phyloP scores from a whole-genome alignment of 2,113 vertebrate genomes.

The Rynchops niger region DNA sequence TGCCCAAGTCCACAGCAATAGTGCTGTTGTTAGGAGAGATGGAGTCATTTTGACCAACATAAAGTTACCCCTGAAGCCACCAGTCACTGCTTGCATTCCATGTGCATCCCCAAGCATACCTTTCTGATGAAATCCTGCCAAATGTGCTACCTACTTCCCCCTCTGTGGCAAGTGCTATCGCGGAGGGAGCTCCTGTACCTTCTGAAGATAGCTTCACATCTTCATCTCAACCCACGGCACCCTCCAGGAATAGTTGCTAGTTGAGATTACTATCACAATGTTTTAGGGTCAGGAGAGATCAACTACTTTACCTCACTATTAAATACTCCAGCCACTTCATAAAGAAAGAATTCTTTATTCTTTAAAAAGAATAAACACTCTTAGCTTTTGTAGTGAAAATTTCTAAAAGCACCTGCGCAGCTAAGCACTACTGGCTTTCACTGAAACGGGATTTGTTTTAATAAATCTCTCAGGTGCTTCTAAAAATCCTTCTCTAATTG shows the following conservation, averaged over 20 bases:
- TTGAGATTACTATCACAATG: neutral
- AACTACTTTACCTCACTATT: neutral
- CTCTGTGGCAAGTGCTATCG: neutral
- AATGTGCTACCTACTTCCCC: neutral
- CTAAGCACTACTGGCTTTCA: neutral
- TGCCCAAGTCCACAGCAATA: neutral
- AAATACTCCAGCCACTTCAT: neutral
- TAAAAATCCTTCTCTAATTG: neutral
- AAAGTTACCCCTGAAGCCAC: slow-evolving; percentile 1
- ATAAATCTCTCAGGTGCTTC: neutral
- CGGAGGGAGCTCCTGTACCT: neutral
- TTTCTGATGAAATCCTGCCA: neutral
- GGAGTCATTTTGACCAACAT: slow-evolving; percentile 4
- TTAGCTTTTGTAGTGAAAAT: neutral
- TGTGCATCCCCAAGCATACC: neutral
- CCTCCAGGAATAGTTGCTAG: neutral
- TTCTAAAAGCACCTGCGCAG: neutral
- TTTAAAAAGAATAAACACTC: neutral
- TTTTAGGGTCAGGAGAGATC: neutral
- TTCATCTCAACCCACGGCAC: neutral
- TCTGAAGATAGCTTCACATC: neutral
- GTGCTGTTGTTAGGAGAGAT: neutral
- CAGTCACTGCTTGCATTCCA: neutral
- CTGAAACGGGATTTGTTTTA: neutral
- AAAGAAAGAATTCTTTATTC: neutral